Evolutionary conservation across 2,888 invertebrate species (phyloP), one percentile per base, ranked within the genome.

Genomic region (Sinelater perroti): DNA sequence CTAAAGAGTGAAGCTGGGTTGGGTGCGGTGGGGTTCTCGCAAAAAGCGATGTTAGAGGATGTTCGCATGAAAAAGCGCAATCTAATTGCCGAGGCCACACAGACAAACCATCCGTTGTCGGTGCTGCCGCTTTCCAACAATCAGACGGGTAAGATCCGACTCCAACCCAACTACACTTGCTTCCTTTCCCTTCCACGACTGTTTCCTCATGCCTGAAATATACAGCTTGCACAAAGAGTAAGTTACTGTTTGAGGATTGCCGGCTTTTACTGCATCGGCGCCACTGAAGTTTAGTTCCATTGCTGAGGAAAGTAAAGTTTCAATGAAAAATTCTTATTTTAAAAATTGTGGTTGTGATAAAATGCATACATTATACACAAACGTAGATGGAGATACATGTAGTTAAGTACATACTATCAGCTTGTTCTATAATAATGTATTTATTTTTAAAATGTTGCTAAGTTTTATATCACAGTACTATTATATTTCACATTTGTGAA

Each of bases 71-170:
- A 80, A 78, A 81, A 80, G 73, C 78, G 78, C 72, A 75, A 74
- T 71, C 72, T 77, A 63, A 75, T 75, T 70, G 75, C 77, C 67
- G 79, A 80, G 67, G 76, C 76, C 68, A 76, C 77, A 71, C 77
- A 78, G 75, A 78, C 77, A 78, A 78, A 78, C 76, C 80, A 70
- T 69, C 72, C 73, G 64, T 69, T 75, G 70, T 71, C 74, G 70
- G 73, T 75, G 72, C 69, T 71, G 72, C 76, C 79, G 74, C 77
- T 79, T 76, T 77, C 80, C 81, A 79, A 77, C 81, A 79, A 80
- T 80, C 82, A 80, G 80, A 81, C 82, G 81, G 83, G 83, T 83
- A 83, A 83, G 83, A 79, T 77, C 76, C 74, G 75, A 72, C 51
- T 56, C 61, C 66, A 64, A 62, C 63, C 66, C 68, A 63, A 66